Percentiles rank a stretch among this genome's conserved stretches.
phyloP scores from a whole-genome alignment of 1,140 invertebrate genomes.

The Drosophila repleta region DNA sequence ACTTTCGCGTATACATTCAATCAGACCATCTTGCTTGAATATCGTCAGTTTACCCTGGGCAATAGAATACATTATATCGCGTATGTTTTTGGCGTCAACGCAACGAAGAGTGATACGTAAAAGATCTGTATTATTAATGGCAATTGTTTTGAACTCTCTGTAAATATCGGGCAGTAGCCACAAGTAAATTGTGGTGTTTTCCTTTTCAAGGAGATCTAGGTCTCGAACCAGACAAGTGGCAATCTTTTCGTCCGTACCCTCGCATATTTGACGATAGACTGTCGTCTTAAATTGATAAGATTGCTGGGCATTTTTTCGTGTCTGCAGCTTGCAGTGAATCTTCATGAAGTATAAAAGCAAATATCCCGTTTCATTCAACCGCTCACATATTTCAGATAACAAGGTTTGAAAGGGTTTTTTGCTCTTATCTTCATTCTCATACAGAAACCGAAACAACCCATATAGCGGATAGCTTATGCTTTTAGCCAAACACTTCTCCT shows the following conservation, averaged over 20 bases:
- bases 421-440: constrained; percentile 91
- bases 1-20: constrained; percentile 90
- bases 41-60: constrained; percentile 94
- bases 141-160: constrained; percentile 93
- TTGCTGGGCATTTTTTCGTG: constrained; percentile 83
- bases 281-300: constrained; percentile 91
- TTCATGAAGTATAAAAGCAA: constrained; percentile 94
- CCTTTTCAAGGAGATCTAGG: constrained; percentile 93
- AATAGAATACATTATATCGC: constrained; percentile 95
- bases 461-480: constrained; percentile 93
- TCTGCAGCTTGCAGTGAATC: constrained; percentile 87
- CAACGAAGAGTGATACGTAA: constrained; percentile 94
- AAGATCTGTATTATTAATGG: constrained; percentile 93
- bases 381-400: constrained; percentile 88
- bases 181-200: constrained; percentile 93
- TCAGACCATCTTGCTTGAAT: constrained; percentile 90
- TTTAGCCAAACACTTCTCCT: constrained; percentile 86
- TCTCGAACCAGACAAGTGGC: constrained; percentile 84
- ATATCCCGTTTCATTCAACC: constrained; percentile 91
- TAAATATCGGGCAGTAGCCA: constrained; percentile 96
- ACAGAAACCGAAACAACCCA: constrained; percentile 90
- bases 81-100: constrained; percentile 94
- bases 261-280: constrained; percentile 94
- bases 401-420: constrained; percentile 89
- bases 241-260: constrained; percentile 90